Evolutionary conservation across 2,113 vertebrate species (phyloP).

Genomic region (Vidua chalybeata): DNA sequence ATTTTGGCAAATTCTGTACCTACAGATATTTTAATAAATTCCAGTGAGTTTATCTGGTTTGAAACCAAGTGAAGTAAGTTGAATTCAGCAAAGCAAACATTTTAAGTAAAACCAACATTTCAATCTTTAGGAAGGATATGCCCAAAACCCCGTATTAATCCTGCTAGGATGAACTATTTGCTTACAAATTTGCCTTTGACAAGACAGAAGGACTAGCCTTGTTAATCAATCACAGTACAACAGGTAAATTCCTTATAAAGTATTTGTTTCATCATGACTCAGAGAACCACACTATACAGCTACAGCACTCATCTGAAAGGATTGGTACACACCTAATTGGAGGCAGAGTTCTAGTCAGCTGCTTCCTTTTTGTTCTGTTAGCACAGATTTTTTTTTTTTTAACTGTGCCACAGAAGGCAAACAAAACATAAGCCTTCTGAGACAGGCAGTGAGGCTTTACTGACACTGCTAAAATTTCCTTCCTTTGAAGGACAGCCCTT

Average conservation of each 20-base stretch:
- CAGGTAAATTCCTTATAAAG: background rate
- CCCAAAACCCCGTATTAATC: background rate
- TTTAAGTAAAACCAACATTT: background rate
- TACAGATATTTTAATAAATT: background rate
- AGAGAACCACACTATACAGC: background rate
- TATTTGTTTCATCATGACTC: background rate
- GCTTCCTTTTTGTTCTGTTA: background rate
- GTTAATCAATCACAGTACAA: background rate
- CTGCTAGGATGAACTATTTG: background rate
- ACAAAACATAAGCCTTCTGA: background rate
- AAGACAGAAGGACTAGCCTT: background rate
- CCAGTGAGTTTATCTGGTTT: background rate
- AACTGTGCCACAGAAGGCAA: background rate
- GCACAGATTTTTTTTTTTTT: background rate
- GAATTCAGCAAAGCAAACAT: background rate
- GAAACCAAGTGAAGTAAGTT: background rate
- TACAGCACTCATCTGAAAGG: background rate
- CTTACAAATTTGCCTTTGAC: background rate
- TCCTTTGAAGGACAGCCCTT: background rate
- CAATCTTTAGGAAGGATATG: background rate
- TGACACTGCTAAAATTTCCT: background rate
- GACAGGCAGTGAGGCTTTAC: background rate
- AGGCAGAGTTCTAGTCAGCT: background rate
- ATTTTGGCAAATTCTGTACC: constrained; percentile 76
- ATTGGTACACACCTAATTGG: background rate